These are phyloP conservation scores for Morpho achilles DNA, from an alignment of 2,888 invertebrate genomes.

Conservation along the genomic window DNA sequence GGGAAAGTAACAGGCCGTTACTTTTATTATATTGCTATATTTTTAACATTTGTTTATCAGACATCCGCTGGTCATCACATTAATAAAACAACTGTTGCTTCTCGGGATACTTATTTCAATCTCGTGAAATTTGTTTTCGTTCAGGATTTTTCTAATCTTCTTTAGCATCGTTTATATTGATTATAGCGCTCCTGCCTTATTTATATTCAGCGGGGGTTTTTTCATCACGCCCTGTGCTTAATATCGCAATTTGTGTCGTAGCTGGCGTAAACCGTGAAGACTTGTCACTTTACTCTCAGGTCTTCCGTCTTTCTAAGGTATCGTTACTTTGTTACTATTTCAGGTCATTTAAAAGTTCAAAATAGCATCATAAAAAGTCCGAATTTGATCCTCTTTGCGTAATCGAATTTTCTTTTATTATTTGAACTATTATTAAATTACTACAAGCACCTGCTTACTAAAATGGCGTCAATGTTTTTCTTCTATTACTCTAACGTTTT, in stretches of 20 bases:
- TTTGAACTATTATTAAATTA: too few species aligned
- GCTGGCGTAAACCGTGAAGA: slow-evolving; percentile 73
- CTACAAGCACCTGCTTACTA: too few species aligned
- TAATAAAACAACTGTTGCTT: slow-evolving; percentile 29
- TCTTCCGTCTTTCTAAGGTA: slow-evolving; percentile 53
- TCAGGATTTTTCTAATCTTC: slow-evolving; percentile 78
- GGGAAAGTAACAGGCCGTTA: too few species aligned
- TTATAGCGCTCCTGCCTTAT: slow-evolving; percentile 77
- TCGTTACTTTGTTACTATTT: slow-evolving; percentile 49
- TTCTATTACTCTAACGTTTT: too few species aligned
- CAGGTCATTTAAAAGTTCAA: too few species aligned
- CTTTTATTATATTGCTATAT: too few species aligned
- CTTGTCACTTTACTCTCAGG: slow-evolving; percentile 70
- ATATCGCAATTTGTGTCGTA: slow-evolving; percentile 78
- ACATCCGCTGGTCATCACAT: background rate
- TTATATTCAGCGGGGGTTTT: slow-evolving; percentile 80
- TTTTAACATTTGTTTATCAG: too few species aligned
- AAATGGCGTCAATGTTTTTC: too few species aligned
- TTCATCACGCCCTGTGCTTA: slow-evolving; percentile 78
- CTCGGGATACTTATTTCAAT: slow-evolving; percentile 44
- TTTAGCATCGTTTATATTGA: slow-evolving; percentile 80
- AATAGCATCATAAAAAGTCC: too few species aligned
- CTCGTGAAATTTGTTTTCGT: slow-evolving; percentile 73
- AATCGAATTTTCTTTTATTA: too few species aligned
- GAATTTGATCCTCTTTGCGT: too few species aligned